phyloP scores from a whole-genome alignment of 1,140 invertebrate species.

The Arion vulgaris region DNA sequence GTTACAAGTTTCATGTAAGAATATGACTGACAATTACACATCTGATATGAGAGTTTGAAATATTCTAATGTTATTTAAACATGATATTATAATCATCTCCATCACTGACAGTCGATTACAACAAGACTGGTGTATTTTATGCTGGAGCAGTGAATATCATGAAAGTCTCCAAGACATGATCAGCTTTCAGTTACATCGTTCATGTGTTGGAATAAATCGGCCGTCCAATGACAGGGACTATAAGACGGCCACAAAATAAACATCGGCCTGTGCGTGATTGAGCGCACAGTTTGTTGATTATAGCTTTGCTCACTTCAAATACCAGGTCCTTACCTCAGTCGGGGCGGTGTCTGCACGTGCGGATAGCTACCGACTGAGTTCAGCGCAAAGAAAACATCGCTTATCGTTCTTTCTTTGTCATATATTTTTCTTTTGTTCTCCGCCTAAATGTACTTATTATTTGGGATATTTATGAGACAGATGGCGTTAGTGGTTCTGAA shows the following conservation, averaged over 20 bases:
- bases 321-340: neutral
- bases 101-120: no score
- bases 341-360: neutral
- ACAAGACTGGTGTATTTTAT: no score
- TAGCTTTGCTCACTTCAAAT: slow-evolving; percentile 13
- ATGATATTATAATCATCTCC: no score
- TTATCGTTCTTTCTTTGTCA: neutral
- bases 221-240: neutral
- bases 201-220: neutral
- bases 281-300: slow-evolving; percentile 3
- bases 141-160: no score
- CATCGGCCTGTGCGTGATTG: neutral
- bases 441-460: no score
- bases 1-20: no score
- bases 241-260: neutral
- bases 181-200: neutral
- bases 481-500: no score
- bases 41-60: no score
- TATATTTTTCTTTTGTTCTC: neutral
- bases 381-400: neutral
- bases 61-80: no score
- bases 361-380: neutral
- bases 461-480: no score
- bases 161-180: neutral
- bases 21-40: no score